These are phyloP conservation scores for Meloidogyne hapla DNA, from an alignment of 1,140 invertebrate species.

Conservation along the genomic window DNA sequence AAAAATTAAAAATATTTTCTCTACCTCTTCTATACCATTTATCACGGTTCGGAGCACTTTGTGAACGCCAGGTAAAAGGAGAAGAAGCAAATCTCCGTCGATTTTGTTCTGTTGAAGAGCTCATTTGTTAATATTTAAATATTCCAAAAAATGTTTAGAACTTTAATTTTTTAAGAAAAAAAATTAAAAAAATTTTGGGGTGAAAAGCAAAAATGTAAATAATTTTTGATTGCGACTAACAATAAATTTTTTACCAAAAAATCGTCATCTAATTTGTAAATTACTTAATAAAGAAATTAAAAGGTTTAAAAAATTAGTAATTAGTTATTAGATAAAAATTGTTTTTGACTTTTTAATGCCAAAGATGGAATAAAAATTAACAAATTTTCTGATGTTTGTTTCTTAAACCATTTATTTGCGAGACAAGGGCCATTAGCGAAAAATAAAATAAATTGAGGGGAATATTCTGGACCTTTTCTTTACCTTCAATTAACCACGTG, in stretches of 20 bases:
- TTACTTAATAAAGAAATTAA: neutral
- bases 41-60: constrained; percentile 56
- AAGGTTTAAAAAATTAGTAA: neutral
- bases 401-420: neutral
- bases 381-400: neutral
- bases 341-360: neutral
- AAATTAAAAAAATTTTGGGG: too few species aligned
- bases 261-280: neutral
- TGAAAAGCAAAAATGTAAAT: neutral
- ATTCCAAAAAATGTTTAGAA: too few species aligned
- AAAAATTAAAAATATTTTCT: too few species aligned
- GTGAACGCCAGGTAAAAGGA: constrained; percentile 38
- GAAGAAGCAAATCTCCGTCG: neutral
- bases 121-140: neutral
- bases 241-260: neutral
- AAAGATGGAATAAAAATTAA: neutral
- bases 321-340: neutral
- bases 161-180: too few species aligned
- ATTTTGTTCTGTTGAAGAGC: constrained; percentile 1
- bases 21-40: constrained; percentile 56
- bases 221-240: neutral
- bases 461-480: neutral
- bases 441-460: neutral
- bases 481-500: neutral
- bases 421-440: neutral